A percentile compares a stretch with the other conserved stretches of the same genome.
phyloP scores from a whole-genome alignment of 1,140 invertebrate genomes.

The Ectropis grisescens region DNA sequence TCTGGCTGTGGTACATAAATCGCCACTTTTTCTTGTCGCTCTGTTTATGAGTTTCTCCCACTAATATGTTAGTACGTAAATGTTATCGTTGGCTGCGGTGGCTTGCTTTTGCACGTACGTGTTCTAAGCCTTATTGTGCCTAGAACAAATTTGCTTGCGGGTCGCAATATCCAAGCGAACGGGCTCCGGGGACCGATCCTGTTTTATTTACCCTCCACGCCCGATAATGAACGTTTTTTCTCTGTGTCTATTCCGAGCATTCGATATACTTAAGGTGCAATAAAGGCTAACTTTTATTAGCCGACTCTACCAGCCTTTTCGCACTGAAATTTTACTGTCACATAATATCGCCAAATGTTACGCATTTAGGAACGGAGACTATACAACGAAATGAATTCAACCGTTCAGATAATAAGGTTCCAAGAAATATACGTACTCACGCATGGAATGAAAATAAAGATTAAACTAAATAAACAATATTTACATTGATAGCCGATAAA shows the following conservation, averaged over 20 bases:
- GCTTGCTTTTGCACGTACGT: conserved; percentile 16
- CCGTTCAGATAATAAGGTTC: too few relatives aligned
- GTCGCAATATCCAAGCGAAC: conserved; percentile 53
- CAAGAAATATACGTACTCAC: too few relatives aligned
- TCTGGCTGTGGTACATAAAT: too few relatives aligned
- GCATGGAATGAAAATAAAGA: conserved; percentile 22
- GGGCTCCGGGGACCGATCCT: conserved; percentile 46
- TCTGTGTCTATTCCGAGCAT: conserved; percentile 31
- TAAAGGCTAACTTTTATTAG: conserved; percentile 34
- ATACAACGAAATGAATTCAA: conserved; percentile 1
- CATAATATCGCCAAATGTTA: conserved; percentile 25
- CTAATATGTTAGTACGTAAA: conserved; percentile 21
- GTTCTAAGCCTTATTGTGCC: conserved; percentile 52
- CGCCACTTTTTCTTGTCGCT: too few relatives aligned
- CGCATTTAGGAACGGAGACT: too few relatives aligned
- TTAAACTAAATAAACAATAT: conserved; percentile 32
- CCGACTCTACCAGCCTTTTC: conserved; percentile 21
- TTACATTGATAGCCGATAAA: conserved; percentile 34
- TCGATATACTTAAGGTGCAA: conserved; percentile 47
- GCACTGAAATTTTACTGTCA: conserved; percentile 31
- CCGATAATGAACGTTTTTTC: conserved; percentile 63
- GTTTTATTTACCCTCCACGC: conserved; percentile 52
- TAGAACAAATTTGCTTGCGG: conserved; percentile 61
- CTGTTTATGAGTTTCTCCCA: too few relatives aligned
- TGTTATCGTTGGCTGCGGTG: conserved; percentile 30